phyloP scores from a whole-genome alignment of 2,113 vertebrate genomes.

The Elgaria multicarinata region DNA sequence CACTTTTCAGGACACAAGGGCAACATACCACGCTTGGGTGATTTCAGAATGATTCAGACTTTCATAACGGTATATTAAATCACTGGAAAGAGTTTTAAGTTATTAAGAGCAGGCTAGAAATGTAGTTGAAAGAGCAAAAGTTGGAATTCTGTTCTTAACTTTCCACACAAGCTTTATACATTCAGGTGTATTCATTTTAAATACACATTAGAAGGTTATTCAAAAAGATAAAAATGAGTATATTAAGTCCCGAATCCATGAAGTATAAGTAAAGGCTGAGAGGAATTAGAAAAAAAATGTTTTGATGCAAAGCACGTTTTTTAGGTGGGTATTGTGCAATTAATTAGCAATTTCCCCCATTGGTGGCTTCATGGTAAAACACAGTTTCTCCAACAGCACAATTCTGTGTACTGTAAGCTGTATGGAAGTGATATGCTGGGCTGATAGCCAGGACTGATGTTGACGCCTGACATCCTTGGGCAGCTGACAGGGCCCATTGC shows the following conservation, averaged over 20 bases:
- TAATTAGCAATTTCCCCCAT: not conserved
- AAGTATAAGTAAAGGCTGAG: not conserved
- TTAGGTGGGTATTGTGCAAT: not conserved
- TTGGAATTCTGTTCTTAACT: conserved; percentile 14
- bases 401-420: not conserved
- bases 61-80: conserved; percentile 37
- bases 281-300: not conserved
- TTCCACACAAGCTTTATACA: not conserved
- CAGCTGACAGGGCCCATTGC: not conserved
- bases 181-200: not conserved
- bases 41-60: not conserved
- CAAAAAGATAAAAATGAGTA: conserved; percentile 15
- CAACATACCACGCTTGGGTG: conserved; percentile 1
- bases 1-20: conserved; percentile 26
- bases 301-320: not conserved
- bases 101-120: conserved; percentile 26
- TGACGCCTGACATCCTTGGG: too few species aligned
- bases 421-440: not conserved
- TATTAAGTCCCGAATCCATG: not conserved
- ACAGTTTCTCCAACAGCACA: not conserved
- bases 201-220: conserved; percentile 8
- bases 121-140: conserved; percentile 30
- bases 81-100: conserved; percentile 16
- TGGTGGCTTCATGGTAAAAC: not conserved
- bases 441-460: not conserved